phyloP scores from a whole-genome alignment of 2,888 invertebrate genomes.

The Bellardia pandia region DNA sequence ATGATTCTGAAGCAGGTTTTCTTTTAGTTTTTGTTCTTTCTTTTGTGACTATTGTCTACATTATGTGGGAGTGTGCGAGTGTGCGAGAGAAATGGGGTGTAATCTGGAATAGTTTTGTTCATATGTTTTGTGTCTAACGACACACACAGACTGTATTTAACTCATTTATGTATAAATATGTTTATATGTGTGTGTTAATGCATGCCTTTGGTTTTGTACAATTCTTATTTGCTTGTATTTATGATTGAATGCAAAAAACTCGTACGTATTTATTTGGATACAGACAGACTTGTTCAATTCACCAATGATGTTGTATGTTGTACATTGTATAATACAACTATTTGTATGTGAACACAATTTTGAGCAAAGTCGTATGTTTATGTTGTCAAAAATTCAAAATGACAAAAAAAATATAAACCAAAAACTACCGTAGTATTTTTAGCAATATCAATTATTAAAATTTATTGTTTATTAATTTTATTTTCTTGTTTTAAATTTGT shows the following conservation, averaged over 20 bases:
- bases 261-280: background rate
- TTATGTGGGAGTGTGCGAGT: background rate
- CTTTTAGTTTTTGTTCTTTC: background rate
- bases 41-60: background rate
- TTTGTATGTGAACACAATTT: too few relatives aligned
- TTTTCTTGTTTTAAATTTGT: too few relatives aligned
- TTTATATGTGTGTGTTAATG: background rate
- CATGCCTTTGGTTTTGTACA: conserved; percentile 8
- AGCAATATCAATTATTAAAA: too few relatives aligned
- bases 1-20: background rate
- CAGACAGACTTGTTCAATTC: background rate
- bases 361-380: too few relatives aligned
- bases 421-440: too few relatives aligned
- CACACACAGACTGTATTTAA: background rate
- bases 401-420: too few relatives aligned
- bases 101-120: background rate
- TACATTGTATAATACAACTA: too few relatives aligned
- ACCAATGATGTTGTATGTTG: too few relatives aligned
- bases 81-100: background rate
- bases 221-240: conserved; percentile 16
- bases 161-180: too few relatives aligned
- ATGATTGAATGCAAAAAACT: conserved; percentile 36
- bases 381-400: too few relatives aligned
- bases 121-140: background rate
- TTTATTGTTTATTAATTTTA: too few relatives aligned